phyloP scores from a whole-genome alignment of 2,113 vertebrate species.

The Regulus satrapa region DNA sequence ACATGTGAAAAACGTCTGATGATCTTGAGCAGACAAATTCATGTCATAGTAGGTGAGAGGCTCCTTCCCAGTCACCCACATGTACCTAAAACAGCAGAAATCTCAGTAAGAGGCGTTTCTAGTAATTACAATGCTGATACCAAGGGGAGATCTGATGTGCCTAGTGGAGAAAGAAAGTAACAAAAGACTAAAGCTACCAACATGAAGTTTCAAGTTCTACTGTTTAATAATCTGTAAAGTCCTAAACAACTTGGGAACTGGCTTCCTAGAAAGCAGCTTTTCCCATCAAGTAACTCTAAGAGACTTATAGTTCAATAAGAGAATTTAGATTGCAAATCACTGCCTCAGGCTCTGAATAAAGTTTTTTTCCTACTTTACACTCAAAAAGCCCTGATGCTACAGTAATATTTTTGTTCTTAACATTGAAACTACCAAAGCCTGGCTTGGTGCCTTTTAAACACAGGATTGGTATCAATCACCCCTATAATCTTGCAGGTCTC shows the following conservation, averaged over 20 bases:
- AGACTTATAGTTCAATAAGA: not conserved
- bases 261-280: not conserved
- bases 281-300: not conserved
- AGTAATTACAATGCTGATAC: not conserved
- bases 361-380: not conserved
- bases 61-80: slow-evolving; percentile 97
- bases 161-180: not conserved
- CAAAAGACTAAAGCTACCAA: not conserved
- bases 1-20: slow-evolving; percentile 96
- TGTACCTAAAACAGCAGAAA: slow-evolving; percentile 79
- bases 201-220: not conserved
- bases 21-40: slow-evolving; percentile 98
- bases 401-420: not conserved
- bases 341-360: not conserved
- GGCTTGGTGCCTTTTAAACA: not conserved
- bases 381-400: not conserved
- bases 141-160: not conserved
- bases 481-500: not conserved
- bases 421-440: not conserved
- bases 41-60: slow-evolving; percentile 98
- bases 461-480: not conserved
- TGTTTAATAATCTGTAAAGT: not conserved
- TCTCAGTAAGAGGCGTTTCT: not conserved
- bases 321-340: not conserved
- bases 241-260: not conserved